These are phyloP conservation scores for Leptestheria dahalacensis DNA, from an alignment of 1,140 invertebrate species.

Conservation along the genomic window DNA sequence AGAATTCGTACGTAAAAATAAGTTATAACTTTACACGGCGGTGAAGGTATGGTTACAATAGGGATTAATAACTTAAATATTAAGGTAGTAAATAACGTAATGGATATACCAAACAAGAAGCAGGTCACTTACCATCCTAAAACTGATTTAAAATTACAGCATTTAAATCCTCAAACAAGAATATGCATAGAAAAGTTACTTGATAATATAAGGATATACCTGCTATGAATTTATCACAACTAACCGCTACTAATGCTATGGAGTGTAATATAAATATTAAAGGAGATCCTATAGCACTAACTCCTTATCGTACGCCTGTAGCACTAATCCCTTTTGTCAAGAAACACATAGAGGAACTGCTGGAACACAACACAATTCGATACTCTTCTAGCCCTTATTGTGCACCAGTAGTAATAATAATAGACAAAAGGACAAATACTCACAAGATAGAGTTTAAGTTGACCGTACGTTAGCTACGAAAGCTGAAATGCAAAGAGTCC, in stretches of 20 bases:
- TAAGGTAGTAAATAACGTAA: background rate
- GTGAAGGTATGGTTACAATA: background rate
- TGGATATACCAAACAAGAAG: background rate
- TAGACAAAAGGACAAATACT: conserved; percentile 34
- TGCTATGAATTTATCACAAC: background rate
- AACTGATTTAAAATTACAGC: too few species aligned
- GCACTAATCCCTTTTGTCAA: background rate
- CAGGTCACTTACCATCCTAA: background rate
- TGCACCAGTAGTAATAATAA: conserved; percentile 32
- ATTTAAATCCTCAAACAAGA: background rate
- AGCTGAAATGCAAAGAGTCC: too few species aligned
- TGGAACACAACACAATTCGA: conserved; percentile 31
- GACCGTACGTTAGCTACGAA: too few species aligned
- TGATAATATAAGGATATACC: background rate
- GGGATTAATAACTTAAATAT: background rate
- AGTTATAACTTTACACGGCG: background rate
- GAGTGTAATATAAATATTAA: background rate
- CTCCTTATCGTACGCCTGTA: background rate
- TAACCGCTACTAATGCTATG: background rate
- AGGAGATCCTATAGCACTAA: background rate
- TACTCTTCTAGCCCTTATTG: conserved; percentile 30
- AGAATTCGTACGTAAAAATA: background rate
- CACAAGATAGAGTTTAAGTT: too few species aligned
- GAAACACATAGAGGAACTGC: conserved; percentile 14
- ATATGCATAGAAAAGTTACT: background rate